Evolutionary conservation across 1,140 invertebrate genomes (phyloP).

Genomic region (Papilio xuthus): DNA sequence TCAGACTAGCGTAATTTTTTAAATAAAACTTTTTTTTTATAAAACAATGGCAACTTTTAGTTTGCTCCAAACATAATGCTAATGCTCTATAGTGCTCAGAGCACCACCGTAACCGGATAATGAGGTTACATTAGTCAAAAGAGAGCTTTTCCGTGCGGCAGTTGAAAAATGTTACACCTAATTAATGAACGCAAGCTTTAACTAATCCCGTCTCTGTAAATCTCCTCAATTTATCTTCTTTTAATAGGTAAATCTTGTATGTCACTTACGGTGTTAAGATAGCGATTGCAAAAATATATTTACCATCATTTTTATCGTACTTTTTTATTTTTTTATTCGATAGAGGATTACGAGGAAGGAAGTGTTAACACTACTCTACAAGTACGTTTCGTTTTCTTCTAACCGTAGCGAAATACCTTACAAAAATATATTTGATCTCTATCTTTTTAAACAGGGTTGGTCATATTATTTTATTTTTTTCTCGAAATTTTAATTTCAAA

Average conservation of each 20-base stretch:
- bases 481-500: not conserved
- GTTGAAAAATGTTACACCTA: slow-evolving; percentile 20
- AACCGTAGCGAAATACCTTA: no score
- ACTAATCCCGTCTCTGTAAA: slow-evolving; percentile 21
- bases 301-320: not conserved
- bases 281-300: not conserved
- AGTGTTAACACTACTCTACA: no score
- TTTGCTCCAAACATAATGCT: not conserved
- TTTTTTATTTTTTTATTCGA: not conserved
- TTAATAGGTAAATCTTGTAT: slow-evolving; percentile 15
- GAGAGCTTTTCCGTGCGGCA: slow-evolving; percentile 22
- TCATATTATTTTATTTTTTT: no score
- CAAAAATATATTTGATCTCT: no score
- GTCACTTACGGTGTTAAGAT: not conserved
- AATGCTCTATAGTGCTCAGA: not conserved
- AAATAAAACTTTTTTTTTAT: not conserved
- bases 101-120: slow-evolving; percentile 9
- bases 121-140: slow-evolving; percentile 25
- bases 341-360: not conserved
- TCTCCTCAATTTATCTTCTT: slow-evolving; percentile 18
- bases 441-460: no score
- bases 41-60: slow-evolving; percentile 7
- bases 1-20: not conserved
- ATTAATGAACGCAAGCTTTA: slow-evolving; percentile 26
- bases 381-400: no score